Conservation (phyloP, 1,140 invertebrate genomes). For the Vanessa atalanta region DNA sequence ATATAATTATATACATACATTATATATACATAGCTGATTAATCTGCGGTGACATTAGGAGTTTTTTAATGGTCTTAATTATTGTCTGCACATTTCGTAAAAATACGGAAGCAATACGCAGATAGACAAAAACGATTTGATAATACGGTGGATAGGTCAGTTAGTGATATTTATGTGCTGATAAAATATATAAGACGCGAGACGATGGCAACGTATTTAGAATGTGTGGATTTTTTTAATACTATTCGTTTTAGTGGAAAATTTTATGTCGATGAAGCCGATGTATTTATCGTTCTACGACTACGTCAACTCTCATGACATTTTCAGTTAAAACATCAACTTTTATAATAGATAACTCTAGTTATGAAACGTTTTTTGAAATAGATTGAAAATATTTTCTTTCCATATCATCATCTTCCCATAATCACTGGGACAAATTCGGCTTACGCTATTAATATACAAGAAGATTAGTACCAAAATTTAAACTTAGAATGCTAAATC, state of each 20-base stretch:
- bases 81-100: conserved; percentile 2
- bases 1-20: not conserved
- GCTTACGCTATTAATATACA: too few species aligned
- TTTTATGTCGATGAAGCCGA: not conserved
- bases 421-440: too few species aligned
- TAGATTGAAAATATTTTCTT: too few species aligned
- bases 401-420: too few species aligned
- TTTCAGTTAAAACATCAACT: too few species aligned
- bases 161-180: conserved; percentile 30
- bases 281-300: too few species aligned
- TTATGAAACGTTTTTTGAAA: too few species aligned
- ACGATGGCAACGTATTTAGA: not conserved
- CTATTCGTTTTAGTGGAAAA: not conserved
- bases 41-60: not conserved
- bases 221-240: not conserved
- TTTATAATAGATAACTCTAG: too few species aligned
- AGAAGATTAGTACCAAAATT: too few species aligned
- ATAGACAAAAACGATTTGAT: conserved; percentile 24
- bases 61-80: conserved; percentile 3
- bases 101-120: conserved; percentile 12
- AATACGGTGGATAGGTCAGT: conserved; percentile 32
- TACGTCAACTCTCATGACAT: too few species aligned
- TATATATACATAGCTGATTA: not conserved
- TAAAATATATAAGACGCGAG: conserved; percentile 19
- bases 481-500: too few species aligned